Evolutionary conservation across 2,888 invertebrate genomes (phyloP), one percentile per base, ranked within the genome.

Genomic region (Timema cristinae): DNA sequence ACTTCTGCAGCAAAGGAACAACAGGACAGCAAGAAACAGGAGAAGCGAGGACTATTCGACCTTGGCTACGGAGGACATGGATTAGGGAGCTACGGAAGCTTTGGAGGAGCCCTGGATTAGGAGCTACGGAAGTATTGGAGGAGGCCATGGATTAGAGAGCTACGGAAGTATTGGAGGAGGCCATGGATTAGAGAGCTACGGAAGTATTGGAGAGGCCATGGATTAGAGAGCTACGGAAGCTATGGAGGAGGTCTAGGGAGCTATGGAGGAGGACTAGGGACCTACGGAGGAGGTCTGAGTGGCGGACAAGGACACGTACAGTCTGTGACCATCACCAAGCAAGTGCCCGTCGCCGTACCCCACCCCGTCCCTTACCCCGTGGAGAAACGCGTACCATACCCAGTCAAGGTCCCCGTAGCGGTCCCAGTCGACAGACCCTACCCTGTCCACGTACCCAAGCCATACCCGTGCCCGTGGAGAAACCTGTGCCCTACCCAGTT

Each of bases 381-480:
- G 7, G 81, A 81, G 70, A 81, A 81, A 77, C 80, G 81, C 73
- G 70, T 82, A 13, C 81, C 78, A n/a, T 80, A 80, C 72, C 75
- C 77, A 0, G 80, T 72, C 61, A 81, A 81, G 75, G 81, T 87
- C 70, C 86, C 86, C 77, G 90, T 91, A 71, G 63, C 69, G 4
- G 73, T 73, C 4, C 75, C 73, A 11, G 88, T 88, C 48, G 91
- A 72, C 68, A 74, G 71, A 49, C 74, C 73, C 11, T 75, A 73
- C 71, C 74, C 72, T 15, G 73, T 75, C n/a, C 73, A 91, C 79
- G 88, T 92, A 74, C 90, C 90, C 56, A 88, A 89, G 77, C 75
- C 75, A 15, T 74, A 72, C 66, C 73, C 75, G 6, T 75, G 7
- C 74, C 76, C n/a, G 78, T 79, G 2, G 78, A 77, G 73, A 78